Conservation (phyloP, 2,888 invertebrate genomes). For the Creontiades dilutus region DNA sequence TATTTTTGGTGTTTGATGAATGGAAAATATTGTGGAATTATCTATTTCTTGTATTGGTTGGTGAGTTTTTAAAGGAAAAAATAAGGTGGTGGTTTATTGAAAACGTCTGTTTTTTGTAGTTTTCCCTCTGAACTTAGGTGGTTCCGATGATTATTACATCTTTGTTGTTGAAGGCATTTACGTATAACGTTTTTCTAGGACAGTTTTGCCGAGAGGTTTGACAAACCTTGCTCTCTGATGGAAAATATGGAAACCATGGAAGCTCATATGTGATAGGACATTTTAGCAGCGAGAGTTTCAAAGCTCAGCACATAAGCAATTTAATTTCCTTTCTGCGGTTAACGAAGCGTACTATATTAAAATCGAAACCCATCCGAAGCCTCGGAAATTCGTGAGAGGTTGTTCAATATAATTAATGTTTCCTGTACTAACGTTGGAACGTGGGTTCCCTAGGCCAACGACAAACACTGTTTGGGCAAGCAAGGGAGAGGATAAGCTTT, state of each 20-base stretch:
- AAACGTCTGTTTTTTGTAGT: too few relatives aligned
- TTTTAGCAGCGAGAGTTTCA: background rate
- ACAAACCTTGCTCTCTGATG: background rate
- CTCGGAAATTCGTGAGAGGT: slow-evolving; percentile 14
- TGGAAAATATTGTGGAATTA: too few relatives aligned
- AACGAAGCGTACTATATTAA: slow-evolving; percentile 29
- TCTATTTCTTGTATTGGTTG: too few relatives aligned
- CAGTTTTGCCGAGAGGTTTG: background rate
- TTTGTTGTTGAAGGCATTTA: too few relatives aligned
- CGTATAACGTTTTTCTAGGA: too few relatives aligned
- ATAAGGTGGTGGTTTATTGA: too few relatives aligned
- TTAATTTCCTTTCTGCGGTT: background rate
- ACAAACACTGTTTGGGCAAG: slow-evolving; percentile 28
- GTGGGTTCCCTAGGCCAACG: background rate
- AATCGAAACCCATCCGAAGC: background rate
- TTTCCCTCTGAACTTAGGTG: too few relatives aligned
- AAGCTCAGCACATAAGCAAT: background rate
- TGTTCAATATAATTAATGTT: slow-evolving; percentile 29
- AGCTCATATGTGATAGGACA: background rate
- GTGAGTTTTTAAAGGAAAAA: too few relatives aligned
- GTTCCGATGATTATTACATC: too few relatives aligned
- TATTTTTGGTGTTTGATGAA: too few relatives aligned
- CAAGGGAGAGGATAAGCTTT: slow-evolving; percentile 16
- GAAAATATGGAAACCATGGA: background rate
- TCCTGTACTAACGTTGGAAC: background rate